phyloP scores from a whole-genome alignment of 1,140 invertebrate species.

The Antheraea pernyi region DNA sequence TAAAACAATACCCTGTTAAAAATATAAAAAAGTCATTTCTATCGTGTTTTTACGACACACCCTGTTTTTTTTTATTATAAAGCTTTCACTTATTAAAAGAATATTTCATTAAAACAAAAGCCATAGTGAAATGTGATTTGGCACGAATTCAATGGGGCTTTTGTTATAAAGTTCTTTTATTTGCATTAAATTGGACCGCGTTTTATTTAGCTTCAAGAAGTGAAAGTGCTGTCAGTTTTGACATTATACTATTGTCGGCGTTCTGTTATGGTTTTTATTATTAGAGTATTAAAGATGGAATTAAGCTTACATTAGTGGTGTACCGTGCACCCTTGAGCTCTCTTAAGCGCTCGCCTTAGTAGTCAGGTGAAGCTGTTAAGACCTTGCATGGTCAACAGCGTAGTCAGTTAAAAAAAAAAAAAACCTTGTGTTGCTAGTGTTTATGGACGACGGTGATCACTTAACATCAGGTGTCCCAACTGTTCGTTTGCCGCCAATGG shows the following conservation, averaged over 20 bases:
- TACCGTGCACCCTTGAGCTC: background rate
- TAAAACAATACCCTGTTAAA: too few relatives aligned
- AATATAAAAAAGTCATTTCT: too few relatives aligned
- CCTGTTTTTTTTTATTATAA: too few relatives aligned
- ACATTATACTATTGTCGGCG: slow-evolving; percentile 31
- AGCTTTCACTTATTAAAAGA: slow-evolving; percentile 24
- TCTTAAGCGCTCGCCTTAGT: too few relatives aligned
- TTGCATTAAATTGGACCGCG: background rate
- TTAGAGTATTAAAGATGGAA: background rate
- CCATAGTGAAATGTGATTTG: background rate
- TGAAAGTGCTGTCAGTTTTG: slow-evolving; percentile 35
- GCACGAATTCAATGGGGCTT: background rate
- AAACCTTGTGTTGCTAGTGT: too few relatives aligned
- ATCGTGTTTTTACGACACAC: too few relatives aligned
- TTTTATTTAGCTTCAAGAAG: slow-evolving; percentile 14
- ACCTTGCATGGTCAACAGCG: too few relatives aligned
- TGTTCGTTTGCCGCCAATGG: too few relatives aligned
- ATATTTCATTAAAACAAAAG: slow-evolving; percentile 1
- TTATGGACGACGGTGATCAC: too few relatives aligned
- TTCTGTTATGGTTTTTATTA: slow-evolving; percentile 4
- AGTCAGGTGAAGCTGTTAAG: too few relatives aligned
- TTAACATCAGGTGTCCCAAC: too few relatives aligned
- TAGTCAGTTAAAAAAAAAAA: too few relatives aligned
- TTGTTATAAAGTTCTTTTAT: slow-evolving; percentile 20
- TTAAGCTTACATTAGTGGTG: background rate